Conservation (phyloP, 2,797 vertebrate species). For the Enteromius treurensis region DNA sequence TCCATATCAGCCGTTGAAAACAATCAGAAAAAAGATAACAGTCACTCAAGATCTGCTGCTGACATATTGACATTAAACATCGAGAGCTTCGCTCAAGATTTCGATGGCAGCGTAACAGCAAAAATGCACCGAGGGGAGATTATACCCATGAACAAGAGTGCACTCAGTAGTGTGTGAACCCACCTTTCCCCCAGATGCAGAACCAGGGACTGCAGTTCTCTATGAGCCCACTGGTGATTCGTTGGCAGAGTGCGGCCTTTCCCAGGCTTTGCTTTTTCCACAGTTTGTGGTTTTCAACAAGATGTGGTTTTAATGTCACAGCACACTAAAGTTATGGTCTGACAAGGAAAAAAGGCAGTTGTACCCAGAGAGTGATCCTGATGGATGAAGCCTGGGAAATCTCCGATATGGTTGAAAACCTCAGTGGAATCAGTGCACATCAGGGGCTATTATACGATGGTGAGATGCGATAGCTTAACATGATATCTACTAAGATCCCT, state of each 20-base stretch:
- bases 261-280: conserved; percentile 72
- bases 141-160: conserved; percentile 3
- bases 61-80: conserved; percentile 31
- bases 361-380: conserved; percentile 51
- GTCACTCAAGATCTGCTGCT: conserved; percentile 37
- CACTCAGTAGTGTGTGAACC: conserved; percentile 33
- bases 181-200: conserved; percentile 51
- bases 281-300: conserved; percentile 65
- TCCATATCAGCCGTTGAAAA: conserved; percentile 57
- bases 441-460: conserved; percentile 52
- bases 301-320: conserved; percentile 69
- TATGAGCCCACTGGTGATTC: conserved; percentile 55
- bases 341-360: conserved; percentile 34
- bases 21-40: conserved; percentile 46
- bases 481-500: conserved; percentile 47
- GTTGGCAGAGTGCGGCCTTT: conserved; percentile 62
- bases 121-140: conserved; percentile 10
- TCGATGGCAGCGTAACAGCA: conserved; percentile 32
- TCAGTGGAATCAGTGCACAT: conserved; percentile 57
- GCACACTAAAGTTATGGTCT: conserved; percentile 57
- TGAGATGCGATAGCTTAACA: conserved; percentile 38
- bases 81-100: conserved; percentile 45
- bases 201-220: conserved; percentile 47
- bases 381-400: conserved; percentile 59
- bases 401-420: conserved; percentile 45